Evolutionary conservation across 2,797 vertebrate genomes (phyloP), one percentile per base, ranked within the genome.

Genomic region (Aotus griseimembra): DNA sequence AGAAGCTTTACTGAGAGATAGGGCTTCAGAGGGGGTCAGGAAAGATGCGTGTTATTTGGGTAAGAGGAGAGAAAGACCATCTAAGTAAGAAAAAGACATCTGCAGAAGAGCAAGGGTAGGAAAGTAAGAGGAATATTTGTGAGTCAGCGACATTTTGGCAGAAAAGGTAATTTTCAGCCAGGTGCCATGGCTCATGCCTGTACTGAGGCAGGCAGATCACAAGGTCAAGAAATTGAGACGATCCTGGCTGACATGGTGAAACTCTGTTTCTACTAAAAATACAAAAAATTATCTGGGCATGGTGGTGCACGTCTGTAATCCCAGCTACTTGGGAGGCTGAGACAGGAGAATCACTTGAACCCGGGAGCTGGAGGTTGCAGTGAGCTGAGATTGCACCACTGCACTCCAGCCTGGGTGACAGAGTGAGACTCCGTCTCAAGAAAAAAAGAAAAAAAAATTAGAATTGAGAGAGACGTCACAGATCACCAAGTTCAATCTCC

Each of bases 131-230:
- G 80, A 58, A 48, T 80, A 72, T 52, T n/a, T 73, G 44, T 57
- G 58, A 96, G 52, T 88, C 24, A 87, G 81, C n/a, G n/a, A 88
- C 22, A 41, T 75, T 88, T 84, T 90, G 64, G 79, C 39, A 67
- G 75, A 67, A 70, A 46, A 61, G 14, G 2, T 57, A 67, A 52
- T 1, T 96, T 84, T 83, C 75, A 8, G 64, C 33, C 33, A n/a
- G 33, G 33, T 0, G 33, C 33, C 0, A 0, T 67, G 64, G 33
- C 7, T 67, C 64, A 67, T 7, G 33, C 64, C 33, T 67, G 64
- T n/a, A 67, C 15, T 7, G 7, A 67, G 64, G 15, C 17, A 33
- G 64, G 33, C 64, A 67, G 64, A n/a, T 9, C 33, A 67, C 15
- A 4, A 67, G 64, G 64, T n/a, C 15, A 67, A 67, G 33, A 67